A percentile compares a stretch with the other conserved stretches of the same genome.
Conservation (phyloP, 2,888 invertebrate genomes). For the Ischnus inquisitorius region DNA sequence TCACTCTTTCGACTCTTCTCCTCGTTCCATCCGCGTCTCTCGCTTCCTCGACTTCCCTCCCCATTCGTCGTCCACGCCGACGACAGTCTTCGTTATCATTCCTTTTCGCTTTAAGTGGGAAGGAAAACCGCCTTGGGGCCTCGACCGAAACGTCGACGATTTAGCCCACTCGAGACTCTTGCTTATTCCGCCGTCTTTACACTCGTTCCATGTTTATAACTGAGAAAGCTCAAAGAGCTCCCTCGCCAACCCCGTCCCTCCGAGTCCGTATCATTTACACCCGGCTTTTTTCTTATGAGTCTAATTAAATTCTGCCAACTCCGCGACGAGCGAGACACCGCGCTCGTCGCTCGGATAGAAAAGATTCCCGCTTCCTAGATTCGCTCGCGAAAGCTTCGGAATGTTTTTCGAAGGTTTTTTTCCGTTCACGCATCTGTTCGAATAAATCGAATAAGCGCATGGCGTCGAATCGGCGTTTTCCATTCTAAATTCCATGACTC, state of each 20-base stretch:
- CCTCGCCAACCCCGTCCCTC: neutral
- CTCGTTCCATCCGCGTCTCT: neutral
- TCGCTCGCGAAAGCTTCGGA: neutral
- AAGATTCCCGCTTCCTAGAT: no score
- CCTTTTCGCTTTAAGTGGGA: constrained; percentile 25
- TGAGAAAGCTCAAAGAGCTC: constrained; percentile 29
- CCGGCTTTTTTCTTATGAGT: constrained; percentile 33
- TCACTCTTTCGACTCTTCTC: neutral
- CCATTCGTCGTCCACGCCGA: constrained; percentile 51
- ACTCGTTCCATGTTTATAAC: constrained; percentile 13
- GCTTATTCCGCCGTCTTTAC: constrained; percentile 1
- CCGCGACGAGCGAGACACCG: no score
- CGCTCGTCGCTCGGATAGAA: no score
- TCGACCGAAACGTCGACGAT: constrained; percentile 20
- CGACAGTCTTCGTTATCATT: constrained; percentile 70
- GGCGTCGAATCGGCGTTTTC: constrained; percentile 1
- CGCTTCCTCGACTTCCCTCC: constrained; percentile 2
- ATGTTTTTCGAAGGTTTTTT: neutral
- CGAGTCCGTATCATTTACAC: constrained; percentile 37
- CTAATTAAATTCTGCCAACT: constrained; percentile 60
- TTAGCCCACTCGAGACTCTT: constrained; percentile 8
- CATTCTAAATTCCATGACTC: neutral
- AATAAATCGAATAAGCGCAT: neutral
- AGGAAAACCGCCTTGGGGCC: constrained; percentile 29
- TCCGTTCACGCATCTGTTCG: neutral